Evolutionary conservation across 2,113 vertebrate genomes (phyloP).

Genomic region (Leptobrachium ailaonicum): DNA sequence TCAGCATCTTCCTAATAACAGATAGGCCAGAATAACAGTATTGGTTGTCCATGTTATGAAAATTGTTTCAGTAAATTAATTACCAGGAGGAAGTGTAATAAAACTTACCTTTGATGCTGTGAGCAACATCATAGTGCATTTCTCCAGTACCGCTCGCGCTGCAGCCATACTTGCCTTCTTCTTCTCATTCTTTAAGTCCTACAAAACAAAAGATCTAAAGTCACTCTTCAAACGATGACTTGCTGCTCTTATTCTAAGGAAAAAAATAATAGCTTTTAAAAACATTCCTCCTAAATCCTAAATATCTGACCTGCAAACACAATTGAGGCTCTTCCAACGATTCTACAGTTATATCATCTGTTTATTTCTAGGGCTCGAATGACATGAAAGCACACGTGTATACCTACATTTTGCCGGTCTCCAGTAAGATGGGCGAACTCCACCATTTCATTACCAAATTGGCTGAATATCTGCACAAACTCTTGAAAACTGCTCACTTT

Average conservation of each 20-base stretch:
- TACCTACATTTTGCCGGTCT: constrained; percentile 94
- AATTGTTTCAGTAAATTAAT: no score
- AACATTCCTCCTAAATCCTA: no score
- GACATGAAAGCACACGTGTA: constrained; percentile 2
- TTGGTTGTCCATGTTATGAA: no score
- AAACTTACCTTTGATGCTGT: constrained; percentile 91
- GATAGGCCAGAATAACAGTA: no score
- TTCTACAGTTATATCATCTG: neutral
- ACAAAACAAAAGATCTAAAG: constrained; percentile 17
- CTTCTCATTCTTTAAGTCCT: constrained; percentile 98
- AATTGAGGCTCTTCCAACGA: neutral
- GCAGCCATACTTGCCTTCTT: constrained; percentile 97
- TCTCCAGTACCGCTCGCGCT: constrained; percentile 91
- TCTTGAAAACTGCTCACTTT: constrained; percentile 96
- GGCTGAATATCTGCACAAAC: constrained; percentile 98
- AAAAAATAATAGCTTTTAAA: no score
- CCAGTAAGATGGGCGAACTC: constrained; percentile 98
- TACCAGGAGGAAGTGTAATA: no score
- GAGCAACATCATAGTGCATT: constrained; percentile 99
- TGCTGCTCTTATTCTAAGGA: no score
- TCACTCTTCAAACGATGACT: neutral
- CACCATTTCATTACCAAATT: constrained; percentile 99
- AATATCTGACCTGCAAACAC: neutral
- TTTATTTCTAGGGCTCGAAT: neutral
- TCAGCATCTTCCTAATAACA: no score